Evolutionary conservation across 2,797 vertebrate genomes (phyloP), one percentile per base, ranked within the genome.

Genomic region (Calcarius lapponicus): DNA sequence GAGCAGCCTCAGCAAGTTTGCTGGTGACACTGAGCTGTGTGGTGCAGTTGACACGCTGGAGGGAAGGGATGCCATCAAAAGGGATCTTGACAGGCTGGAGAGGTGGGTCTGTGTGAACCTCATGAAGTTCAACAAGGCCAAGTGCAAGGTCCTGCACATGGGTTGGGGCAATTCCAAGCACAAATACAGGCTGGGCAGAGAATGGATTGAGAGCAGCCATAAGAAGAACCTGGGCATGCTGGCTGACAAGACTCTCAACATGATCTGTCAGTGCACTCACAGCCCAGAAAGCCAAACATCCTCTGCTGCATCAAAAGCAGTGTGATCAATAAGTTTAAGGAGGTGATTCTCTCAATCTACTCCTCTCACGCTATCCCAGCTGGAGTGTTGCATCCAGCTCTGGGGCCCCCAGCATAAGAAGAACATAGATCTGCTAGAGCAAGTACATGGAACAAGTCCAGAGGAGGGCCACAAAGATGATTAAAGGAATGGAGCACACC

Each of bases 21-120:
- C 24, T 54, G 50, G 7, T 47, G 58, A 21, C 60, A 48, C 42
- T 47, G 43, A 47, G 42, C 60, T 73, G 29, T 6, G 34, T 47
- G 58, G 31, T 19, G 42, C 24, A 24, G 12, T 2, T 1, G 3
- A 38, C 21, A 75, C 2, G 0, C 18, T 43, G n/a, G 9, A 60
- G 16, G 26, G 54, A 67, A 66, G 36, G 14, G 17, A 50, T 12
- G 31, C 10, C 26, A 50, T 57, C 25, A 3, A 25, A 19, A 75
- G 6, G 36, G 10, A 26, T 4, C 26, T 28, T 12, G 22, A 43
- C n/a, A 53, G 32, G 45, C 10, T 20, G 6, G 12, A 67, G 18
- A 51, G 40, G 38, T 3, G 32, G 32, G 12, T 4, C 31, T 45
- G 22, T 43, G 45, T 10, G 14, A 75, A 36, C 12, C 8, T 57